Evolutionary conservation across 2,797 vertebrate species (phyloP), one percentile per base, ranked within the genome.

Genomic region (Kryptopterus vitreolus): DNA sequence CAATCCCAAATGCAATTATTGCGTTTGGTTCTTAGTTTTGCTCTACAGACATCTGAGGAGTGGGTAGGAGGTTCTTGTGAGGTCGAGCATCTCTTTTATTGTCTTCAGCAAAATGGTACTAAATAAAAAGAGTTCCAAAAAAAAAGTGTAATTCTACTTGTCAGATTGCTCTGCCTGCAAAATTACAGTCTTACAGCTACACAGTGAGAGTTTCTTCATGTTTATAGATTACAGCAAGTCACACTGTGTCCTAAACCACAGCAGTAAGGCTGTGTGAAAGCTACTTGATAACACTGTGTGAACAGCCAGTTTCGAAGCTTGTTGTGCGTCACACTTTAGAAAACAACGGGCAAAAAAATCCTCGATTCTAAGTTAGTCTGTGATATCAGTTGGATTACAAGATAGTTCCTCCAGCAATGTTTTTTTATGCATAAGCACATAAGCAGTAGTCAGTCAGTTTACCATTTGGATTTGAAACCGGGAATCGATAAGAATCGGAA

Each of bases 181-280:
- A 18, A 33, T 12, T 52, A 10, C 16, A 53, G 4, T 33, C 26
- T 33, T 71, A 43, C 48, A 53, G 20, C 29, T 35, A 71, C 69
- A 55, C 20, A 53, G 26, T 52, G 46, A 71, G 52, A 22, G 20
- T 6, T 12, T 55, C 52, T 35, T 53, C 18, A 33, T 22, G 11
- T 31, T 33, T 71, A 53, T 53, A 72, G 29, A 53, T 53, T 72
- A 53, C 50, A 71, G 29, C n/a, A 72, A 72, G 29, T 33, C 50
- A 53, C 69, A 53, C 29, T 53, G 50, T 52, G 46, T 52, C 46
- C 26, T 29, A 70, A 70, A 29, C 24, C 16, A 52, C 66, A 52
- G 26, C 65, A 48, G 66, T 20, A 26, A 24, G 24, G 18, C 43
- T 50, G 13, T 18, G 33, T 26, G 43, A 68, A 71, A 11, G 29